A percentile compares a stretch with the other conserved stretches of the same genome.
Conservation (phyloP, 2,797 vertebrate species). For the Cyclopterus lumpus region DNA sequence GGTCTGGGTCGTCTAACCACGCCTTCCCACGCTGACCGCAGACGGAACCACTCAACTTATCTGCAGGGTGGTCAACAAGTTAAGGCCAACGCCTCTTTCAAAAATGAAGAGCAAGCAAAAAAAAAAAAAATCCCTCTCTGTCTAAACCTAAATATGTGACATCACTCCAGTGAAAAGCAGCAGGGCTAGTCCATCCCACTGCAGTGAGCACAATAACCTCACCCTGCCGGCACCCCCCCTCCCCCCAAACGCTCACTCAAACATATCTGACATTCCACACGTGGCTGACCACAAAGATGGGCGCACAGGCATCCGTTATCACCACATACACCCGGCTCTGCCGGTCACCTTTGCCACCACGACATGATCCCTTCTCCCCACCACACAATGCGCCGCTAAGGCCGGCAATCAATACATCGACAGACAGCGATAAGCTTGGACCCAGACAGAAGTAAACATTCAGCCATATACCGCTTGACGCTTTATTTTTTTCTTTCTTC, state of each 20-base stretch:
- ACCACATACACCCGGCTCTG: slow-evolving; percentile 52
- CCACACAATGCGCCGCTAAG: slow-evolving; percentile 67
- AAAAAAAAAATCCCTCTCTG: slow-evolving; percentile 9
- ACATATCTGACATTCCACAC: slow-evolving; percentile 83
- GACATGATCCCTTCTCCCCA: slow-evolving; percentile 61
- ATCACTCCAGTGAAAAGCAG: slow-evolving; percentile 16
- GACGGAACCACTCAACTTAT: neutral
- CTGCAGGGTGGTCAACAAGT: neutral
- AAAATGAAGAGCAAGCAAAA: slow-evolving; percentile 22
- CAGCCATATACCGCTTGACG: slow-evolving; percentile 23
- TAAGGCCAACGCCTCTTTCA: neutral
- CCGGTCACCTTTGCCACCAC: slow-evolving; percentile 56
- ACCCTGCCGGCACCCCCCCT: slow-evolving; percentile 40
- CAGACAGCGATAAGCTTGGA: slow-evolving; percentile 63
- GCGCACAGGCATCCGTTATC: slow-evolving; percentile 71
- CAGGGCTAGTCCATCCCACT: slow-evolving; percentile 20
- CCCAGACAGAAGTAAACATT: slow-evolving; percentile 69
- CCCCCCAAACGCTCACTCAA: slow-evolving; percentile 72
- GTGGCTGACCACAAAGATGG: slow-evolving; percentile 74
- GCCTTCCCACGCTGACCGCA: no score
- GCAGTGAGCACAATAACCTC: slow-evolving; percentile 58
- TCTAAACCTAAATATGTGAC: slow-evolving; percentile 10
- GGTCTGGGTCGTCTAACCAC: neutral
- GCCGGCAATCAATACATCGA: slow-evolving; percentile 62
- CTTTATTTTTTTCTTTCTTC: slow-evolving; percentile 1